phyloP scores from a whole-genome alignment of 2,797 vertebrate genomes.

The Cuculus canorus region DNA sequence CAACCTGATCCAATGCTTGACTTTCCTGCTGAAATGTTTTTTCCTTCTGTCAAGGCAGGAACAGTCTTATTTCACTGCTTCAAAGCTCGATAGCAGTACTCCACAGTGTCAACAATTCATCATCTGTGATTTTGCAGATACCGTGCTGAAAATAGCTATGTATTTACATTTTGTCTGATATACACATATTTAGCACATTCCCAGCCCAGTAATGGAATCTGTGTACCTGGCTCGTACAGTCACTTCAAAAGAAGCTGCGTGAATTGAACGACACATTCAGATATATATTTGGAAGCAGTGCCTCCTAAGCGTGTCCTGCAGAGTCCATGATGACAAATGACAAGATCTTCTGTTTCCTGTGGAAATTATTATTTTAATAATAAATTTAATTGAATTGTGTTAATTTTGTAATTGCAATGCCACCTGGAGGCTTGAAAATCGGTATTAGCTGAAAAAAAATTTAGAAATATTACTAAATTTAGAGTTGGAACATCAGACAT shows the following conservation, averaged over 20 bases:
- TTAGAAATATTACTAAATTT: neutral
- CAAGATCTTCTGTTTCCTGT: neutral
- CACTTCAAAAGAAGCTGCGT: neutral
- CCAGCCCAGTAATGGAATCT: neutral
- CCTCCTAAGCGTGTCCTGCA: neutral
- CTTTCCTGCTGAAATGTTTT: neutral
- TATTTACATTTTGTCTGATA: neutral
- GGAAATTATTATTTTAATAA: neutral
- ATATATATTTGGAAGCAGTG: neutral
- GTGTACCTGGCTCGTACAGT: no score
- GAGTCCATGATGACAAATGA: neutral
- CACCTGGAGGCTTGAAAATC: neutral
- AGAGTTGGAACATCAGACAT: neutral
- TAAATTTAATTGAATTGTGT: neutral
- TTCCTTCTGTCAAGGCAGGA: neutral
- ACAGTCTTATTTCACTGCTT: neutral
- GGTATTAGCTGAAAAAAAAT: neutral
- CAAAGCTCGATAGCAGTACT: neutral
- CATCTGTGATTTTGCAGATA: neutral
- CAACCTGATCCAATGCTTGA: no score
- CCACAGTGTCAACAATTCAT: neutral
- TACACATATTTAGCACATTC: neutral
- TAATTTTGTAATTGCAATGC: neutral
- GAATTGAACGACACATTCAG: no score
- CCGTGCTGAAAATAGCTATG: neutral